phyloP scores from a whole-genome alignment of 2,113 vertebrate genomes.

The Epinephelus moara region DNA sequence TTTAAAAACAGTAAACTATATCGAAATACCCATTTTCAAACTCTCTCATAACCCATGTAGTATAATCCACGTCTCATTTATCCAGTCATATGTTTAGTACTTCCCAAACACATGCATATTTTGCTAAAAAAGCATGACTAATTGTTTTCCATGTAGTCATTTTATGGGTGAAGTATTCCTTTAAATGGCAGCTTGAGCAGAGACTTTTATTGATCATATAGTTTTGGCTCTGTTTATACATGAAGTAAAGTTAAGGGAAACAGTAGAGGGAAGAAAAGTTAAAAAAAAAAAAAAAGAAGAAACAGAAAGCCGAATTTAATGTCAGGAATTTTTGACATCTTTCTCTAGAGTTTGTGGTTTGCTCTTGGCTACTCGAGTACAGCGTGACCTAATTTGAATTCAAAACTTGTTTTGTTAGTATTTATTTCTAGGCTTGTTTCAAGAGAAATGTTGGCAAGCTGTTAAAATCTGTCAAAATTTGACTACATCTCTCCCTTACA shows the following conservation, averaged over 20 bases:
- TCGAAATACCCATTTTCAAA: too few species aligned
- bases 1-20: too few species aligned
- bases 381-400: conserved; percentile 61
- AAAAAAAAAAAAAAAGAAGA: neutral
- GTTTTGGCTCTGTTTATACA: neutral
- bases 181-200: neutral
- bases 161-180: too few species aligned
- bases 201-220: conserved; percentile 6
- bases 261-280: neutral
- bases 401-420: conserved; percentile 27
- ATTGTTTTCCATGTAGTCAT: too few species aligned
- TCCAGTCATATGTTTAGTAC: too few species aligned
- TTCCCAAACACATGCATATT: too few species aligned
- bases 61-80: too few species aligned
- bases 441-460: conserved; percentile 54
- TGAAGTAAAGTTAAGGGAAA: conserved; percentile 12
- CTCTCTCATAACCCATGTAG: too few species aligned
- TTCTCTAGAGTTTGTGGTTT: conserved; percentile 43
- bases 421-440: conserved; percentile 46
- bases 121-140: too few species aligned
- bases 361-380: conserved; percentile 25
- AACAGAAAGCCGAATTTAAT: conserved; percentile 8
- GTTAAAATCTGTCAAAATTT: conserved; percentile 72
- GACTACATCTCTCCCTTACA: conserved; percentile 41
- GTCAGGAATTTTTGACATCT: conserved; percentile 47